These are phyloP conservation scores for Drosophila anceps DNA, from an alignment of 2,888 invertebrate genomes.

Conservation along the genomic window DNA sequence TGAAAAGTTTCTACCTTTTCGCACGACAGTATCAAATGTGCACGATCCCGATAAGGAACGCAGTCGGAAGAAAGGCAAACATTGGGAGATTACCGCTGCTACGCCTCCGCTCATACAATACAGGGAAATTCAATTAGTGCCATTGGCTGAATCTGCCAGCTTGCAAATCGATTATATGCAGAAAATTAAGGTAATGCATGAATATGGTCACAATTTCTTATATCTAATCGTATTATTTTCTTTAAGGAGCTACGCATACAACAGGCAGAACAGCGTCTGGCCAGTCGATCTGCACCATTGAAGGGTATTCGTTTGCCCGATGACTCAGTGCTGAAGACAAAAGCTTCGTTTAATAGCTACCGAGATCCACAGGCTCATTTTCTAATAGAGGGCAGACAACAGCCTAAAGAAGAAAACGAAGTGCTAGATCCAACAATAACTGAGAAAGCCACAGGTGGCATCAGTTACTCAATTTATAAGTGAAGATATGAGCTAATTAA, in stretches of 20 bases:
- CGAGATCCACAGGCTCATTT: slow-evolving; percentile 62
- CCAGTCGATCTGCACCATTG: slow-evolving; percentile 50
- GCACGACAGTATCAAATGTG: slow-evolving; percentile 83
- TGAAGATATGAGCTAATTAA: slow-evolving; percentile 26
- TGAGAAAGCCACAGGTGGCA: slow-evolving; percentile 65
- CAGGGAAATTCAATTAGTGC: slow-evolving; percentile 75
- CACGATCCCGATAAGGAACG: slow-evolving; percentile 84
- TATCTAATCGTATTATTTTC: background rate
- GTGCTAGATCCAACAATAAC: slow-evolving; percentile 78
- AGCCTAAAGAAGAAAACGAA: slow-evolving; percentile 73
- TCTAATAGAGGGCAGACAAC: slow-evolving; percentile 75
- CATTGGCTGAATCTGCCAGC: slow-evolving; percentile 82
- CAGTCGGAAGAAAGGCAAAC: slow-evolving; percentile 75
- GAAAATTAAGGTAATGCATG: slow-evolving; percentile 76
- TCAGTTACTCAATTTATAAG: slow-evolving; percentile 70
- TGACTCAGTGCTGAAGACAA: slow-evolving; percentile 65
- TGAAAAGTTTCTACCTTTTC: slow-evolving; percentile 83
- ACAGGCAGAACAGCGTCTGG: slow-evolving; percentile 82
- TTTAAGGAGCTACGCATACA: slow-evolving; percentile 78
- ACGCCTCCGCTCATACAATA: slow-evolving; percentile 84
- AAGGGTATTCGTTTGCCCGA: slow-evolving; percentile 59
- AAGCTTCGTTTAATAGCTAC: slow-evolving; percentile 75
- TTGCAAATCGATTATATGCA: slow-evolving; percentile 80
- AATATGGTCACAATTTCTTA: background rate
- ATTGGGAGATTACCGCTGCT: slow-evolving; percentile 85